Conservation (phyloP, 2,888 invertebrate genomes). For the Drosophila flavopinicola region DNA sequence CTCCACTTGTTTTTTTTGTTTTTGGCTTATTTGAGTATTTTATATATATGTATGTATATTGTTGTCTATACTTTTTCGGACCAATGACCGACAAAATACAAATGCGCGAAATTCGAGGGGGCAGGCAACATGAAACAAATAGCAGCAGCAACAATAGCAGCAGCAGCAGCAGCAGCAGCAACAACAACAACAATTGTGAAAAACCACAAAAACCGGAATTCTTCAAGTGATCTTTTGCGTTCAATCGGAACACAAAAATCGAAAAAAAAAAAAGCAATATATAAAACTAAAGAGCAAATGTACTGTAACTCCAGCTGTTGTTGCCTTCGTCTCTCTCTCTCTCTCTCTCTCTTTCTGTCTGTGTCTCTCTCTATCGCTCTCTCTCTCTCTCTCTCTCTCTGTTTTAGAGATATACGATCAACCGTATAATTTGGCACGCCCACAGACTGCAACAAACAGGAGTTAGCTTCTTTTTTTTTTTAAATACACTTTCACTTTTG, state of each 20-base stretch:
- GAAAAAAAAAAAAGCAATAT: constrained; percentile 25
- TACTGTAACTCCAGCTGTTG: constrained; percentile 49
- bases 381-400: not conserved
- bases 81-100: constrained; percentile 78
- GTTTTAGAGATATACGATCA: constrained; percentile 17
- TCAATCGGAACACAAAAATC: constrained; percentile 59
- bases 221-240: constrained; percentile 75
- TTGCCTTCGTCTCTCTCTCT: not conserved
- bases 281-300: constrained; percentile 34
- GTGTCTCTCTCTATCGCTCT: not conserved
- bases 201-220: constrained; percentile 75
- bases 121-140: constrained; percentile 27
- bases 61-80: constrained; percentile 63
- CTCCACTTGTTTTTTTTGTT: too few species aligned
- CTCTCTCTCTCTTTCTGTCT: not conserved
- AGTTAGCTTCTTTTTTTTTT: constrained; percentile 16
- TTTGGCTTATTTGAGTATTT: constrained; percentile 32
- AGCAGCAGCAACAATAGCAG: constrained; percentile 51
- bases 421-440: constrained; percentile 35
- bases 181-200: constrained; percentile 49
- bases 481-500: constrained; percentile 73
- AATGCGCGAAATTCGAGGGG: constrained; percentile 55
- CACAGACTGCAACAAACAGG: constrained; percentile 34
- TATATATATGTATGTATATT: too few species aligned
- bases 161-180: constrained; percentile 36